A percentile compares a stretch with the other conserved stretches of the same genome.
Evolutionary conservation across 2,888 invertebrate species (phyloP).

Genomic region (Tholera decimalis): DNA sequence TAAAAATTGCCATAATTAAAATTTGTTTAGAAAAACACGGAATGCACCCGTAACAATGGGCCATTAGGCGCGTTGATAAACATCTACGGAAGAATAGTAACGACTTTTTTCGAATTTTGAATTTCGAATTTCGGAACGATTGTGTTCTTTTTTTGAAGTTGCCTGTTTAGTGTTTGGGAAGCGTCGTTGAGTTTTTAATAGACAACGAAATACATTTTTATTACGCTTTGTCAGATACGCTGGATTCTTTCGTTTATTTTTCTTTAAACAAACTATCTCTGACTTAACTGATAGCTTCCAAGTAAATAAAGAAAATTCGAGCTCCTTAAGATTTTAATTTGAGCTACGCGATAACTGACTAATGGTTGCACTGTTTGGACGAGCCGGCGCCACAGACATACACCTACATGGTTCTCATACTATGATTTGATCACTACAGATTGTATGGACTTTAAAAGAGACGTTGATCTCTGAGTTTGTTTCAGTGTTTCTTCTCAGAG

Average conservation of each 20-base stretch:
- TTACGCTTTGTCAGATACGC: constrained; percentile 15
- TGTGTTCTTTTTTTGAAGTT: constrained; percentile 52
- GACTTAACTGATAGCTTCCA: neutral
- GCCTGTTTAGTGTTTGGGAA: constrained; percentile 45
- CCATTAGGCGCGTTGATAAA: constrained; percentile 88
- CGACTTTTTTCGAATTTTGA: constrained; percentile 65
- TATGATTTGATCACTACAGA: too few species aligned
- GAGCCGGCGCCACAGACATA: too few species aligned
- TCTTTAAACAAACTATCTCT: neutral
- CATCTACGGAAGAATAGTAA: constrained; percentile 79
- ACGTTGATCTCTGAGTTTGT: too few species aligned
- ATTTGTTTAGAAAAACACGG: constrained; percentile 77
- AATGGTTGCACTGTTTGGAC: too few species aligned
- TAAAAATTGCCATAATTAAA: constrained; percentile 90
- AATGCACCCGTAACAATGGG: constrained; percentile 83
- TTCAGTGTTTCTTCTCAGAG: too few species aligned
- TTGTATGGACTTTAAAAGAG: too few species aligned
- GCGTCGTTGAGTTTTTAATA: constrained; percentile 46
- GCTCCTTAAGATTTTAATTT: too few species aligned
- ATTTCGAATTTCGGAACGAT: constrained; percentile 60
- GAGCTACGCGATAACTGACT: too few species aligned
- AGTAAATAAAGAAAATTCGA: too few species aligned
- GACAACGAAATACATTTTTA: constrained; percentile 27
- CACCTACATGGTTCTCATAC: too few species aligned
- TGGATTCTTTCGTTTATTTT: neutral